Base-by-base conservation (phyloP, 2,797 vertebrate species). In the Erethizon dorsatum region DNA sequence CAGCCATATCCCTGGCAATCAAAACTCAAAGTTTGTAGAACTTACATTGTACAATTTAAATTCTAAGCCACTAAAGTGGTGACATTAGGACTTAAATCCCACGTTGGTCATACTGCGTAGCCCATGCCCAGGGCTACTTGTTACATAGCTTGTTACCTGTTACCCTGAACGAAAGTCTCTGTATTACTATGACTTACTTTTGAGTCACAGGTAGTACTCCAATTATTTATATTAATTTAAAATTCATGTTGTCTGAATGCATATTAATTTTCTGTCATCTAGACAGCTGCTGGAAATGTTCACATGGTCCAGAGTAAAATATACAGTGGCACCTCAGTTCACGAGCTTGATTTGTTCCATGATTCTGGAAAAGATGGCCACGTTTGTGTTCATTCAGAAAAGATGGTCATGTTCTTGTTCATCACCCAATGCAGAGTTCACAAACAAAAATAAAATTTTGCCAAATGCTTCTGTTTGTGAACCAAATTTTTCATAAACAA, bases 251-350 rank as follows among this genome's bases (percentile, higher is more conserved):
- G 56, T 71, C 79, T 88, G n/a, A 54, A 47, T 88, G 57, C 17
- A 47, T 41, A 75, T 52, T 56, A 69, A 94, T 90, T 57, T 90
- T 71, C 10, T 73, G 67, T 75, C 65, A 41, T 94, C 31, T 90
- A 31, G 50, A 75, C 71, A 85, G 61, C 59, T 83, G n/a, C n/a
- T 80, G 41, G 82, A 95, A 96, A 87, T 75, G 65, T 18, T 84
- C 82, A 28, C 28, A 59, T 26, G 57, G 73, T 47, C 54, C n/a
- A 88, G 26, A 18, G 31, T n/a, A 41, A 28, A 22, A 61, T 28
- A 61, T 28, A 12, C 59, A 61, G 24, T 61, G 26, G 26, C 10
- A 20, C 59, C 59, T 26, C 24, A 61, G 59, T 28, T 61, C 10
- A 28, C 28, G 59, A 61, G 28, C 26, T 61, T 61, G 59, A 61